Conservation (phyloP, 2,888 invertebrate species). For the Trichogramma dendrolimi region DNA sequence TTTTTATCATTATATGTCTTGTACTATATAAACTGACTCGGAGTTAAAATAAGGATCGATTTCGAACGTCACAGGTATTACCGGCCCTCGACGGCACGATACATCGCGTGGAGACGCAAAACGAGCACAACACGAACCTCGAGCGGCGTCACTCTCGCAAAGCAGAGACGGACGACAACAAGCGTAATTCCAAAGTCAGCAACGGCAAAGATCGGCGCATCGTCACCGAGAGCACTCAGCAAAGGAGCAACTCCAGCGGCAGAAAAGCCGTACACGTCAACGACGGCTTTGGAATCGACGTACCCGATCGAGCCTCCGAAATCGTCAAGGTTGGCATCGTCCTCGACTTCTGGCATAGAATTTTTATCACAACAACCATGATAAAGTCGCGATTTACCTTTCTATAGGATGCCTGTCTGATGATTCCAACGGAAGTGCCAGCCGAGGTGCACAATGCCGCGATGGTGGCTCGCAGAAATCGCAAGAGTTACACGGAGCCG, state of each 20-base stretch:
- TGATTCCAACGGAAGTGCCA: slow-evolving; percentile 66
- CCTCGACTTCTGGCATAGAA: slow-evolving; percentile 33
- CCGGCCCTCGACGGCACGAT: slow-evolving; percentile 48
- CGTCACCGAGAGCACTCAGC: slow-evolving; percentile 30
- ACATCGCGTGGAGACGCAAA: slow-evolving; percentile 48
- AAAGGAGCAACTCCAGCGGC: slow-evolving; percentile 7
- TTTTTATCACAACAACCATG: not conserved
- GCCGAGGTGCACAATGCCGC: slow-evolving; percentile 70
- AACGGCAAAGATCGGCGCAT: slow-evolving; percentile 13
- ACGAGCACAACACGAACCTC: slow-evolving; percentile 50
- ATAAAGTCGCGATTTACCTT: slow-evolving; percentile 54
- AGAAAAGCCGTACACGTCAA: slow-evolving; percentile 43
- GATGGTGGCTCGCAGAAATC: slow-evolving; percentile 64
- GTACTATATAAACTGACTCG: no score
- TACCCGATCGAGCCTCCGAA: slow-evolving; percentile 33
- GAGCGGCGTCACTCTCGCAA: slow-evolving; percentile 47
- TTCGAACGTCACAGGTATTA: slow-evolving; percentile 37
- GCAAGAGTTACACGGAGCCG: slow-evolving; percentile 55
- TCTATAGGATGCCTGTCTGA: slow-evolving; percentile 40
- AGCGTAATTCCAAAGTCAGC: slow-evolving; percentile 10
- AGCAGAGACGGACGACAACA: slow-evolving; percentile 35
- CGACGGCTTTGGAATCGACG: slow-evolving; percentile 32
- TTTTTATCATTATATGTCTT: no score
- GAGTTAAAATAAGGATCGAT: no score
- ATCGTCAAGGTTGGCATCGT: slow-evolving; percentile 30